These are phyloP conservation scores for Melanostoma mellinum DNA, from an alignment of 2,888 invertebrate species.

Conservation along the genomic window DNA sequence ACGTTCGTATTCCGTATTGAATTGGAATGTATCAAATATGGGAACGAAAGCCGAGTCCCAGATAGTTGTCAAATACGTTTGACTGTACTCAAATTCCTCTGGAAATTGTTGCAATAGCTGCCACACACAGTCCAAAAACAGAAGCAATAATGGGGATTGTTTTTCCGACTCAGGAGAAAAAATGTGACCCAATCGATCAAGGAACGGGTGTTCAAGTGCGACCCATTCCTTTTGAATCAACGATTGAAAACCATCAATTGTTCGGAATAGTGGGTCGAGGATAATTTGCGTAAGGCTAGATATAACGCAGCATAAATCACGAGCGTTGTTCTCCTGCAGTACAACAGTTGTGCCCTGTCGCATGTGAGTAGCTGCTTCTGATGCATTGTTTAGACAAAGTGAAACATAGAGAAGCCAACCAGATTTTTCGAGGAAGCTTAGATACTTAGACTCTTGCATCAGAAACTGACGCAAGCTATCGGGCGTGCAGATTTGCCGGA, in stretches of 20 bases:
- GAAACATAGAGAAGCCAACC: conserved; percentile 94
- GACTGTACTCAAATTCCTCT: conserved; percentile 94
- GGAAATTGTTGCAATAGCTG: conserved; percentile 95
- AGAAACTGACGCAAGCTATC: conserved; percentile 87
- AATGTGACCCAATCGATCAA: conserved; percentile 86
- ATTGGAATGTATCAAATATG: conserved; percentile 95
- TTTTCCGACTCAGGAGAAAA: conserved; percentile 82
- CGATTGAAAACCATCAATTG: conserved; percentile 93
- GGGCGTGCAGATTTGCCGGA: conserved; percentile 90
- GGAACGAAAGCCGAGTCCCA: conserved; percentile 96
- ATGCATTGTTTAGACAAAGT: conserved; percentile 88
- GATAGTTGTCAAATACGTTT: conserved; percentile 94
- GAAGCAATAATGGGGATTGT: conserved; percentile 92
- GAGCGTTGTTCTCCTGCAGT: conserved; percentile 93
- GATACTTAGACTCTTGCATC: conserved; percentile 91
- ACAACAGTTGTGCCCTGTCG: conserved; percentile 89
- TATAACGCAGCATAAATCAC: conserved; percentile 93
- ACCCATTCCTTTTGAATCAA: conserved; percentile 98
- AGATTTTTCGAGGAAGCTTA: conserved; percentile 89
- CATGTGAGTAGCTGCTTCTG: conserved; percentile 87
- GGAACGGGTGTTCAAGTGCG: conserved; percentile 94
- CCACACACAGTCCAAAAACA: conserved; percentile 97
- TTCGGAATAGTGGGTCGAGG: conserved; percentile 91
- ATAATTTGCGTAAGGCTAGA: conserved; percentile 94
- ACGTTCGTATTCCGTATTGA: conserved; percentile 92